These are phyloP conservation scores for Holacanthus passer DNA, from an alignment of 2,113 vertebrate genomes.

Conservation along the genomic window DNA sequence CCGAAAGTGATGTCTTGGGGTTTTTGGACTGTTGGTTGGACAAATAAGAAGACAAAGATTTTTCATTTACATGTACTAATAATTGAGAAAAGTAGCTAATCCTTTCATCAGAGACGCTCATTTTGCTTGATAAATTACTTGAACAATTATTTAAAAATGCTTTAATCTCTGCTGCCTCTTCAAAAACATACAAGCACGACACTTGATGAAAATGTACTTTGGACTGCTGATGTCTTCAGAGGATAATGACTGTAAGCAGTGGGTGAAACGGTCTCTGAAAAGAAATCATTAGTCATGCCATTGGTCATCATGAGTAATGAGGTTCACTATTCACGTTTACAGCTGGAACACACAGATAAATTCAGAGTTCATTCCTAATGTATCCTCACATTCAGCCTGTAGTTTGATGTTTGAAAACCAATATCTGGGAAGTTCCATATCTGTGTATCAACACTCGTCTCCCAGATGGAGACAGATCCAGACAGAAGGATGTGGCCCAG, in stretches of 20 bases:
- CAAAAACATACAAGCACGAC: neutral
- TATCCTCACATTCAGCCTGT: neutral
- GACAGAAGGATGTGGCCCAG: neutral
- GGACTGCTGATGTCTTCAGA: neutral
- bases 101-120: neutral
- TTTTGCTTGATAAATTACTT: no score
- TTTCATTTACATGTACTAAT: neutral
- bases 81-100: neutral
- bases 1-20: neutral
- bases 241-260: neutral
- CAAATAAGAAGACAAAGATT: neutral
- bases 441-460: neutral
- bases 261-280: neutral
- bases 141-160: no score
- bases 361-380: neutral
- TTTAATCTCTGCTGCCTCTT: neutral
- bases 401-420: neutral
- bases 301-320: neutral
- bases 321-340: neutral
- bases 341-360: no score
- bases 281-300: neutral
- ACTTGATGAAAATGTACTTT: neutral
- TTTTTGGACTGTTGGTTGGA: no score
- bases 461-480: neutral
- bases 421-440: neutral